Base-by-base conservation (phyloP, 2,797 vertebrate genomes). In the Poecile montanus region DNA sequence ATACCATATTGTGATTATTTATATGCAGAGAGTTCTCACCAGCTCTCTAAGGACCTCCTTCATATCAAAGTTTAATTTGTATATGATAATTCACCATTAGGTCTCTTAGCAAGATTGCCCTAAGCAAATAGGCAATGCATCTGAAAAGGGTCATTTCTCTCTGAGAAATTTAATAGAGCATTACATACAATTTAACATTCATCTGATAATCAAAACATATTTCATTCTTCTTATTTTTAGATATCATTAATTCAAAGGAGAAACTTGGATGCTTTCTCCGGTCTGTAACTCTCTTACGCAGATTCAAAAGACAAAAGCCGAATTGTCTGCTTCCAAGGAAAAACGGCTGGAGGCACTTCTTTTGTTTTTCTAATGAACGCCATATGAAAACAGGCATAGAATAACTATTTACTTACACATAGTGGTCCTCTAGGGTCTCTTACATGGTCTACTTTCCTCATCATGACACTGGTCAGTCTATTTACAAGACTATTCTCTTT, bases 231-330 rank as follows among this genome's bases (percentile, higher is more conserved):
- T 77, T 94, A 90, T 79, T 96, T 97, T 97, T 96, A 81, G 74
- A 61, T 75, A 93, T 65, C 44, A 79, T 61, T 83, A 96, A 95
- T 74, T 97, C 81, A 88, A 61, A 91, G 58, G 50, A 53, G 70
- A 96, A 97, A 89, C 73, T 78, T 71, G 54, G 45, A 81, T 81
- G 61, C 78, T 95, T 80, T 74, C 79, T 90, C 30, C 60, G 68
- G 83, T 48, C 83, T 94, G 74, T 79, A 89, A 93, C 74, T 94
- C 65, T 85, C 83, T 89, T 70, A 87, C 9, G 17, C 29, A 79
- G 88, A 85, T 89, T 89, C 68, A 84, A 91, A 90, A 96, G 91
- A 96, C 96, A 97, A 96, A 96, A 93, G 88, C 74, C 42, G 56
- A 65, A 48, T 87, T 97, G 93, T 94, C 88, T 94, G 77, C 58